Conservation (phyloP, 2,113 vertebrate species). For the Hystrix brachyura region DNA sequence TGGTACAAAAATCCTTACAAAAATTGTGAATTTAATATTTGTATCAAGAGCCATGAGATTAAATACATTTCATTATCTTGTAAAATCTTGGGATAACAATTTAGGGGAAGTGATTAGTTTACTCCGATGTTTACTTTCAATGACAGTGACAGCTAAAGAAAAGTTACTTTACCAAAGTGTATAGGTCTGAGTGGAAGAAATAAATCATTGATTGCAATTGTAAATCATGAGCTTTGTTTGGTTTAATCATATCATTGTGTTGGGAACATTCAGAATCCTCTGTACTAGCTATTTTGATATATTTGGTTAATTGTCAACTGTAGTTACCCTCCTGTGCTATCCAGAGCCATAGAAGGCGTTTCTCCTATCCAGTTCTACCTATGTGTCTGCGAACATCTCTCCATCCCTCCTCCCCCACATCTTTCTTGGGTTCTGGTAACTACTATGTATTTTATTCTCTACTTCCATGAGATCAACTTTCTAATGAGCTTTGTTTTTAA, state of each 20-base stretch:
- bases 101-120: not conserved
- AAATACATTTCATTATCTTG: not conserved
- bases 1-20: not conserved
- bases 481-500: conserved; percentile 10
- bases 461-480: not conserved
- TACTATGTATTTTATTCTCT: not conserved
- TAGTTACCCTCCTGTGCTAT: not conserved
- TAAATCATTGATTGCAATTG: not conserved
- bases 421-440: not conserved
- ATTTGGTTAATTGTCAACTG: not conserved
- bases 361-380: no score
- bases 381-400: no score
- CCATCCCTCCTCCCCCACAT: not conserved
- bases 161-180: not conserved
- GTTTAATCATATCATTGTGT: not conserved
- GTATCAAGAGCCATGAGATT: not conserved
- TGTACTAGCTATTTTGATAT: not conserved
- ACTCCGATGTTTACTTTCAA: not conserved
- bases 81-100: not conserved
- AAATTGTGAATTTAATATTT: conserved; percentile 1
- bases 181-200: not conserved
- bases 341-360: not conserved
- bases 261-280: not conserved
- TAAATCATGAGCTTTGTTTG: not conserved
- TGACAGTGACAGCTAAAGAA: not conserved